Evolutionary conservation across 2,888 invertebrate species (phyloP).

Genomic region (Leistus spinibarbis): DNA sequence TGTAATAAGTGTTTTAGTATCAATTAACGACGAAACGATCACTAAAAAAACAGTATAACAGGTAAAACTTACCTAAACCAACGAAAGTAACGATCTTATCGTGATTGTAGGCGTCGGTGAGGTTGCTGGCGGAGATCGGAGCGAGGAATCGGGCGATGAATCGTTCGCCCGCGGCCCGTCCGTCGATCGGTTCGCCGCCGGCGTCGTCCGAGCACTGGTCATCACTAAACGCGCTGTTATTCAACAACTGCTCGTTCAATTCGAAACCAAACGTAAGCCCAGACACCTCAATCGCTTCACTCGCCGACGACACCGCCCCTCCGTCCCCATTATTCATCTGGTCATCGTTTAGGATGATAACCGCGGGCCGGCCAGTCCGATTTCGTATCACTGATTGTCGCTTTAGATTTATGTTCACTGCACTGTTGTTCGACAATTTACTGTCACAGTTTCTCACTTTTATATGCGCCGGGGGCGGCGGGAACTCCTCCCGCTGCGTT

Average conservation of each 20-base stretch:
- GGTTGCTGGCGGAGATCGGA: conserved; percentile 54
- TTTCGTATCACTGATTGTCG: not conserved
- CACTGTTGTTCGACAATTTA: not conserved
- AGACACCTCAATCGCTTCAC: conserved; percentile 62
- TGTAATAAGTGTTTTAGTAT: too few relatives aligned
- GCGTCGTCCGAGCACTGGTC: not conserved
- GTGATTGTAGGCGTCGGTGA: conserved; percentile 60
- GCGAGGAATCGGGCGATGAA: conserved; percentile 58
- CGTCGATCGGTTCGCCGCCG: not conserved
- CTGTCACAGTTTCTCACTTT: conserved; percentile 1
- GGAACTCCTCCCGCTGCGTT: not conserved
- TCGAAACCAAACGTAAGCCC: conserved; percentile 83
- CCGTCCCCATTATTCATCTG: conserved; percentile 47
- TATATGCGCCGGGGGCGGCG: not conserved
- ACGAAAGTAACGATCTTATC: conserved; percentile 69
- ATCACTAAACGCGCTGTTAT: conserved; percentile 1
- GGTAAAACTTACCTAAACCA: conserved; percentile 63
- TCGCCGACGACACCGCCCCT: conserved; percentile 46
- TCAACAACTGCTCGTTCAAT: conserved; percentile 73
- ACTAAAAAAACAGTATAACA: conserved; percentile 12
- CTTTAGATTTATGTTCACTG: not conserved
- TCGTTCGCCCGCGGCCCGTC: conserved; percentile 51
- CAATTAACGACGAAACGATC: conserved; percentile 9
- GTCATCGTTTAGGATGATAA: conserved; percentile 65
- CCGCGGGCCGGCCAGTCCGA: conserved; percentile 65